Conservation (phyloP, 2,797 vertebrate species). For the Picus viridis region DNA sequence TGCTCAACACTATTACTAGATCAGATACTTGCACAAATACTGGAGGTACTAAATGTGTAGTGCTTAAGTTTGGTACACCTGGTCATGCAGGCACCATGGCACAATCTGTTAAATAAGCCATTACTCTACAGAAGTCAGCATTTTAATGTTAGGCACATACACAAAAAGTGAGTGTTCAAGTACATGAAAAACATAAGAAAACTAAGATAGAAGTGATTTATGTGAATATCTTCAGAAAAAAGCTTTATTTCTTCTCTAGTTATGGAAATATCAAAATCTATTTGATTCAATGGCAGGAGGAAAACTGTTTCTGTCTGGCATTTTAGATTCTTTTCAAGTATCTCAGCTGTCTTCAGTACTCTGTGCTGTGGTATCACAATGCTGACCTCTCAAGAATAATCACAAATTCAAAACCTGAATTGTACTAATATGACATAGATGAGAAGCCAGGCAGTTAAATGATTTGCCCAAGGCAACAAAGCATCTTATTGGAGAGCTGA, state of each 20-base stretch:
- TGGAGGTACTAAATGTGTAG: background rate
- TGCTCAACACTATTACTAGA: fast-evolving
- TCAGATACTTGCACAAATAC: background rate
- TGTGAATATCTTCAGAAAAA: background rate
- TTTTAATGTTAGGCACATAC: background rate
- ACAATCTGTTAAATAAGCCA: background rate
- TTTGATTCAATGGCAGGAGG: background rate
- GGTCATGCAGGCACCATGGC: too few relatives aligned
- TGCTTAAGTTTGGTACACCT: background rate
- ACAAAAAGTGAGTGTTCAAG: background rate
- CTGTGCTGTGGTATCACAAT: conserved; percentile 12
- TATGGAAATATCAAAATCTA: background rate
- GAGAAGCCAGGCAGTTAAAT: conserved; percentile 10
- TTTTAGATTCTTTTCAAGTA: background rate
- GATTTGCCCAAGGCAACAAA: conserved; percentile 10
- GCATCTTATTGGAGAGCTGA: conserved; percentile 15
- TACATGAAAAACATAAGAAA: background rate
- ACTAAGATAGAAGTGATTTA: background rate
- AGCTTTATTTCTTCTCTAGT: background rate
- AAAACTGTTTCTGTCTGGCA: background rate
- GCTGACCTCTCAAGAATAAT: background rate
- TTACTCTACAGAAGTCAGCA: background rate
- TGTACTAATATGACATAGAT: background rate
- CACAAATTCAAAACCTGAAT: background rate
- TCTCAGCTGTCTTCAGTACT: background rate